Conservation (phyloP, 2,113 vertebrate genomes). For the Stigmatopora nigra region DNA sequence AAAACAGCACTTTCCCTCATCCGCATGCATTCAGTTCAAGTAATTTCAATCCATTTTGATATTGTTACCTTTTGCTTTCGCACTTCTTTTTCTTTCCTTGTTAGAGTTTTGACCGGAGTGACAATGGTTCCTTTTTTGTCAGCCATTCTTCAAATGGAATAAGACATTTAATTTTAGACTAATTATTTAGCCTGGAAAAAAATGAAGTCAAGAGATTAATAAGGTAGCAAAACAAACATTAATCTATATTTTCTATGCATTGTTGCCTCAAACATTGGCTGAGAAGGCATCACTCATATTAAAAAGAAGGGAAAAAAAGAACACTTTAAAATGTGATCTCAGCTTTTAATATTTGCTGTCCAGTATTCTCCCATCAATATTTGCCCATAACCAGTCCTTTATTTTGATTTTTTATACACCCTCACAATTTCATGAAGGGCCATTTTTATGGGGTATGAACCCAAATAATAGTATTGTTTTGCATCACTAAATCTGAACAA, state of each 20-base stretch:
- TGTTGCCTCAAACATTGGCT: no score
- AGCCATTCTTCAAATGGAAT: slow-evolving; percentile 66
- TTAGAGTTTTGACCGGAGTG: slow-evolving; percentile 59
- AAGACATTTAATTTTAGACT: neutral
- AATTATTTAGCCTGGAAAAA: neutral
- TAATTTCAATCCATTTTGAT: neutral
- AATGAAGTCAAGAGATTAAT: no score
- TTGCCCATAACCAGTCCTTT: neutral
- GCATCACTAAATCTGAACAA: neutral
- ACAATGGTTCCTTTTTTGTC: slow-evolving; percentile 70
- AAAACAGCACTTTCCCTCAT: neutral
- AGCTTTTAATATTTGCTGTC: neutral
- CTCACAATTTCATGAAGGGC: neutral
- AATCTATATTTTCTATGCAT: neutral
- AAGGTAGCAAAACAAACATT: neutral
- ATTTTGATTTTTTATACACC: neutral
- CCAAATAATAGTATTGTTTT: no score
- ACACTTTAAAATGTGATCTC: neutral
- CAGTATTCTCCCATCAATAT: neutral
- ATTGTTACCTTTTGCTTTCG: slow-evolving; percentile 70
- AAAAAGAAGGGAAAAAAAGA: no score
- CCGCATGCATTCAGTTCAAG: neutral
- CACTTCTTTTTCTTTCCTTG: slow-evolving; percentile 70
- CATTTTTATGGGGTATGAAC: neutral
- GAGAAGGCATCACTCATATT: no score